Evolutionary conservation across 2,797 vertebrate genomes (phyloP), one percentile per base, ranked within the genome.

Genomic region (Anabacerthia variegaticeps): DNA sequence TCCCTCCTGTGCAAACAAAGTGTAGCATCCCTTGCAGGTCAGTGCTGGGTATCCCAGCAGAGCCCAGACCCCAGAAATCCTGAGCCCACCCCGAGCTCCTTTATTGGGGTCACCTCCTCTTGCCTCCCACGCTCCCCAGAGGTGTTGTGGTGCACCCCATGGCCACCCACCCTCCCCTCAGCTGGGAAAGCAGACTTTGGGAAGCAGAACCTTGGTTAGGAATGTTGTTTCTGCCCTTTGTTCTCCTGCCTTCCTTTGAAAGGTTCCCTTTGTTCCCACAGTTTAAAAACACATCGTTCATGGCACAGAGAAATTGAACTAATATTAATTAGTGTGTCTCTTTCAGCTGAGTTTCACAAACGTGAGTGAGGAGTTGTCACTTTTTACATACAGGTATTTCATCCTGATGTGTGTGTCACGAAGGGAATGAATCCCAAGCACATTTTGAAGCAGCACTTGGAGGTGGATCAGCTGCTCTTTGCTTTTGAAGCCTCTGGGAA

Each of bases 151-250:
- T 59, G 48, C 89, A 26, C 23, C 66, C 46, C 86, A 3, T 7
- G 95, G 80, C 96, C 94, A 95, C 94, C 95, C 95, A 95, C 88
- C 85, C 11, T 2, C 92, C 91, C 36, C 85, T 95, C 94, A 95
- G 94, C 93, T 96, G 93, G 91, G 93, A 89, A 96, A 96, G 95
- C 94, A 92, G 48, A 39, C 91, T 67, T 24, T 22, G 73, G 9
- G 75, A 48, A 69, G 80, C 56, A 83, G 63, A 87, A 46, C 62
- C 59, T 69, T 36, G 55, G 46, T 41, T 74, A 49, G 55, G 43
- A 51, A 63, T 78, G 62, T 82, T 95, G 12, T 88, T 94, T 66
- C 87, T 93, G 71, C 82, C 90, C 90, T 79, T 90, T 86, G 90
- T 82, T 84, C 88, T 73, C 58, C 36, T 39, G 22, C 19, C 24